Evolutionary conservation across 2,888 invertebrate genomes (phyloP).

Genomic region (Hedya salicella): DNA sequence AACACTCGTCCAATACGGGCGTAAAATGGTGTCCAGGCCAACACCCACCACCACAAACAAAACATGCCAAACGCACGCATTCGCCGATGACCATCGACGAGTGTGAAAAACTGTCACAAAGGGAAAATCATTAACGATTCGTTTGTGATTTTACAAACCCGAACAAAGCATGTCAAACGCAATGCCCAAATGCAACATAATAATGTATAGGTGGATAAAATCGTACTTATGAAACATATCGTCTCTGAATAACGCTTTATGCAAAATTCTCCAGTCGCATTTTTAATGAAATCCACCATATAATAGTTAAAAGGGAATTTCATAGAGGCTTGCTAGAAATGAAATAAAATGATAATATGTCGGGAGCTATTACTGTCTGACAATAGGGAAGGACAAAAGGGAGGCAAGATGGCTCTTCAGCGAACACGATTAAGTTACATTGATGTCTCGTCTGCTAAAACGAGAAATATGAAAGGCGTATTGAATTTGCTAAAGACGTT

Average conservation of each 20-base stretch:
- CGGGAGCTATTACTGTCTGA: constrained; percentile 68
- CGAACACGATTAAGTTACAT: constrained; percentile 71
- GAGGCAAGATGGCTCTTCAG: constrained; percentile 68
- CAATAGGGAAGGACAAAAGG: constrained; percentile 76
- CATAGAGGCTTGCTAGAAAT: constrained; percentile 67
- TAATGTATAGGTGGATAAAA: constrained; percentile 6
- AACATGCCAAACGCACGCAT: constrained; percentile 78
- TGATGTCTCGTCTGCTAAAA: constrained; percentile 55
- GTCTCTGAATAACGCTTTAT: constrained; percentile 36
- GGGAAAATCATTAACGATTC: constrained; percentile 58
- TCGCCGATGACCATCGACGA: constrained; percentile 65
- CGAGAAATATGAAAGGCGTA: constrained; percentile 44
- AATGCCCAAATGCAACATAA: constrained; percentile 13
- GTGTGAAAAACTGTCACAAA: constrained; percentile 63
- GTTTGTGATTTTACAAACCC: constrained; percentile 45
- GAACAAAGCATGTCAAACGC: constrained; percentile 36
- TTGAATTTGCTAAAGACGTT: constrained; percentile 44
- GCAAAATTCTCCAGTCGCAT: constrained; percentile 49
- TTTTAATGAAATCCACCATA: constrained; percentile 64
- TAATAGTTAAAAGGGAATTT: constrained; percentile 72
- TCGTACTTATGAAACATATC: not conserved
- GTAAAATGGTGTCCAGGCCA: constrained; percentile 73
- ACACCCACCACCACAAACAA: constrained; percentile 73
- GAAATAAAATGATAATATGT: constrained; percentile 80
- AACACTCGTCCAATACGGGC: constrained; percentile 68